phyloP scores from a whole-genome alignment of 64 coral and sea anemone genomes.

The Montipora cactus region DNA sequence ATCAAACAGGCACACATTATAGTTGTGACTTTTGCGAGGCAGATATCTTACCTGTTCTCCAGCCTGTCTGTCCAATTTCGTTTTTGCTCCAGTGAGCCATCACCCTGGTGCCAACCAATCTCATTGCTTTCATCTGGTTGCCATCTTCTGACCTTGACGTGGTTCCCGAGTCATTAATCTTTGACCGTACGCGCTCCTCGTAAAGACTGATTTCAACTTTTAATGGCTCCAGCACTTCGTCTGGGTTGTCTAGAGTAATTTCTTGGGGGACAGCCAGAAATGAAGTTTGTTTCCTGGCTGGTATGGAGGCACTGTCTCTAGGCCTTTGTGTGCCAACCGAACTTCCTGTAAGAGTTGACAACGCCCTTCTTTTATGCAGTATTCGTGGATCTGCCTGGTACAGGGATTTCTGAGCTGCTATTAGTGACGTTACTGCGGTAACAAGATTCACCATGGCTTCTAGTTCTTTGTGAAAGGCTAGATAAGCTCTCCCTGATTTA shows the following conservation, averaged over 20 bases:
- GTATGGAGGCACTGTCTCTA: constrained; percentile 9
- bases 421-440: not conserved
- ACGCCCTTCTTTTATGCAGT: not conserved
- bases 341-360: not conserved
- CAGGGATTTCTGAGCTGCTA: not conserved
- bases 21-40: not conserved
- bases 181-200: constrained; percentile 3
- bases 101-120: constrained; percentile 33
- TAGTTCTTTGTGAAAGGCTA: constrained; percentile 11
- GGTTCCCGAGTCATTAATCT: not conserved
- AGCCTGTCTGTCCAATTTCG: constrained; percentile 43
- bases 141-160: not conserved
- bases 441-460: not conserved
- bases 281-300: not conserved
- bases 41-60: constrained; percentile 34
- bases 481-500: not conserved
- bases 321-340: not conserved
- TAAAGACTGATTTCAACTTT: not conserved
- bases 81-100: constrained; percentile 33
- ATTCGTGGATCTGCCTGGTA: not conserved
- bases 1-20: no score
- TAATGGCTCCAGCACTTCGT: constrained; percentile 17
- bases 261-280: not conserved
- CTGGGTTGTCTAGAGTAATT: constrained; percentile 24
- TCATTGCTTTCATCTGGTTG: not conserved